Conservation (phyloP, 2,888 invertebrate genomes). For the Drosophila cognata region DNA sequence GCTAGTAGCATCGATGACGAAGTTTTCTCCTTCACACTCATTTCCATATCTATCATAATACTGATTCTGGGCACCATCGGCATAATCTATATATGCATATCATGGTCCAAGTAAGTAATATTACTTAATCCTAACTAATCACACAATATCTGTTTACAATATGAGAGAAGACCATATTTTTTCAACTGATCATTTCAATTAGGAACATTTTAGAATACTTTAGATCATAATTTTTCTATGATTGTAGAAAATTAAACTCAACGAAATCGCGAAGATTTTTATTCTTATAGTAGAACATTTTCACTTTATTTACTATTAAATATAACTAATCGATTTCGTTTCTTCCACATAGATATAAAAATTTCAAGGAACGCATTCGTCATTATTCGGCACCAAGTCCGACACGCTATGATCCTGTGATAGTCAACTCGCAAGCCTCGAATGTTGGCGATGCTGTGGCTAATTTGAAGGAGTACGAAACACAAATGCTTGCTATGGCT, state of each 20-base stretch:
- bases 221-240: not conserved
- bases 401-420: constrained; percentile 89
- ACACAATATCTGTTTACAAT: too few species aligned
- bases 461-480: constrained; percentile 96
- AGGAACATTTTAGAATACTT: not conserved
- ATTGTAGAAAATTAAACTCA: not conserved
- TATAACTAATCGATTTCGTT: not conserved
- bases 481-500: constrained; percentile 96
- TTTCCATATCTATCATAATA: constrained; percentile 95
- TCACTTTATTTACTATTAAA: too few species aligned
- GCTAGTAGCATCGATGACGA: constrained; percentile 87
- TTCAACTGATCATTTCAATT: not conserved
- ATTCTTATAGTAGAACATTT: not conserved
- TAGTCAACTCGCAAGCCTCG: constrained; percentile 85
- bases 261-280: not conserved
- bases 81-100: constrained; percentile 96
- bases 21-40: constrained; percentile 94
- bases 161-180: not conserved
- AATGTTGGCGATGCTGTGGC: constrained; percentile 85
- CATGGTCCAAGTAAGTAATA: constrained; percentile 93
- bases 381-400: constrained; percentile 90
- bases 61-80: constrained; percentile 94
- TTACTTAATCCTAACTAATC: too few species aligned
- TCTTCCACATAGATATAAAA: constrained; percentile 89
- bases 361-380: constrained; percentile 93